phyloP scores from a whole-genome alignment of 2,888 invertebrate species.

The Ptychoptera contaminata region DNA sequence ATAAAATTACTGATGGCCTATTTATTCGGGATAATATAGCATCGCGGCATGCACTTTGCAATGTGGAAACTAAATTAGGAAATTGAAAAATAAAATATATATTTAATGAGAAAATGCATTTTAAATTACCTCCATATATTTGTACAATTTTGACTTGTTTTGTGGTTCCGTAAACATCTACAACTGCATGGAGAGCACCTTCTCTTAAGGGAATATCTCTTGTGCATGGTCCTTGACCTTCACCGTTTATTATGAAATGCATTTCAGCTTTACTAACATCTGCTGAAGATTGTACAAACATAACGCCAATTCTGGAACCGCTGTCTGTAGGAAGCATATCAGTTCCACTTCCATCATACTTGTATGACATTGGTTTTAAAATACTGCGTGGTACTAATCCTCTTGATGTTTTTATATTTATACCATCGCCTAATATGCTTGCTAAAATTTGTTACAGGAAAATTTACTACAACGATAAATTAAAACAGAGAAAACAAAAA shows the following conservation, averaged over 20 bases:
- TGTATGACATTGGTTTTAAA: conserved; percentile 50
- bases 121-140: conserved; percentile 59
- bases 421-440: conserved; percentile 32
- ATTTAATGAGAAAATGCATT: conserved; percentile 4
- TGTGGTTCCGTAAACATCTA: conserved; percentile 94
- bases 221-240: conserved; percentile 81
- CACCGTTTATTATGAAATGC: conserved; percentile 94
- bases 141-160: conserved; percentile 90
- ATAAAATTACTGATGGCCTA: conserved; percentile 52
- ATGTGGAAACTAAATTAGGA: conserved; percentile 58
- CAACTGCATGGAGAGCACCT: conserved; percentile 77
- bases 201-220: conserved; percentile 72
- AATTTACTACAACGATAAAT: no score
- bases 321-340: conserved; percentile 78
- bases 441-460: conserved; percentile 12
- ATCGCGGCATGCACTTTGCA: conserved; percentile 81
- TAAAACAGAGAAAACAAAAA: no score
- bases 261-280: conserved; percentile 67
- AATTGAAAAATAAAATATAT: conserved; percentile 7
- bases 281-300: conserved; percentile 61
- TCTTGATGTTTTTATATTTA: conserved; percentile 50
- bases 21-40: conserved; percentile 68
- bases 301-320: conserved; percentile 54
- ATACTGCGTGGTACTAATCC: conserved; percentile 53
- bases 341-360: conserved; percentile 30